Conservation (phyloP, 1,140 invertebrate species). For the Meteorus sp. region DNA sequence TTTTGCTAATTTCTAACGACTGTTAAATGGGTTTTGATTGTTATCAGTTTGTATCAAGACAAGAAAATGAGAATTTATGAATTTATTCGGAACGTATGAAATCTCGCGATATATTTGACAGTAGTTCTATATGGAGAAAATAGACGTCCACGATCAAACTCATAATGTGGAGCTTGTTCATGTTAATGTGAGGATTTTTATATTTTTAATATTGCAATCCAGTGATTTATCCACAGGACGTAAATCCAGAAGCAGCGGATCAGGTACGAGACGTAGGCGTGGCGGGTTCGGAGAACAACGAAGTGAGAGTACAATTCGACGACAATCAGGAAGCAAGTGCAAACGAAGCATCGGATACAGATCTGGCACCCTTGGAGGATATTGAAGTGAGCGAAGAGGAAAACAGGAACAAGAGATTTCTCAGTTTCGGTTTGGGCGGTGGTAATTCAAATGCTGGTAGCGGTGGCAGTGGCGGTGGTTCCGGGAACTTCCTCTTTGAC, state of each 20-base stretch:
- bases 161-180: no score
- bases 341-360: constrained; percentile 56
- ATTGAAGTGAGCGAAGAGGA: constrained; percentile 67
- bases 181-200: background rate
- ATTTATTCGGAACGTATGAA: no score
- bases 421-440: constrained; percentile 64
- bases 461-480: constrained; percentile 67
- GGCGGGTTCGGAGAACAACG: constrained; percentile 66
- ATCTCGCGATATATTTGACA: no score
- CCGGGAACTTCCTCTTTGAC: constrained; percentile 85
- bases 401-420: constrained; percentile 78
- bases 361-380: constrained; percentile 63
- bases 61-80: no score
- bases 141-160: no score
- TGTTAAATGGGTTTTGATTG: no score
- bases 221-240: constrained; percentile 45
- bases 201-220: constrained; percentile 18
- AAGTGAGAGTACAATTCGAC: constrained; percentile 66
- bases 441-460: constrained; percentile 51
- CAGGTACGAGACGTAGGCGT: constrained; percentile 47
- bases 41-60: no score
- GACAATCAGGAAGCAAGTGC: constrained; percentile 57
- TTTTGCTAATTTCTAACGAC: no score
- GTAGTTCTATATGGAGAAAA: no score
- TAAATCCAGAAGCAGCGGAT: constrained; percentile 55